Percentiles rank a stretch among this genome's conserved stretches.
Conservation (phyloP, 2,113 vertebrate genomes). For the Morone chrysops region DNA sequence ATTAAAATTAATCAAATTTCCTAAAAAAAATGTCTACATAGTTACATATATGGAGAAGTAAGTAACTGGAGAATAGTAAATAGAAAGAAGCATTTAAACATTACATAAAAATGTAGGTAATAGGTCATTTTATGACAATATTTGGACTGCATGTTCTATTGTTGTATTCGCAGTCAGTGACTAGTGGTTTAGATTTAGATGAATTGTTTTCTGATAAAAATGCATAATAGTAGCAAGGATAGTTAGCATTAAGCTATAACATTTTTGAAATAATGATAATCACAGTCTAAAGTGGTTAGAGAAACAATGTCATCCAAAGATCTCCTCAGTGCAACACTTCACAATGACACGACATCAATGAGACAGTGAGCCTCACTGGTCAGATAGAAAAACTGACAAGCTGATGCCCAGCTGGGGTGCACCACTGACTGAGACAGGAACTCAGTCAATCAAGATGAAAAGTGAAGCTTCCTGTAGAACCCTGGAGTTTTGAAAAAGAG, state of each 20-base stretch:
- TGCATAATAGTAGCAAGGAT: background rate
- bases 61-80: background rate
- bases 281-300: slow-evolving; percentile 1
- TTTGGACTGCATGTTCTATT: background rate
- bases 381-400: slow-evolving; percentile 14
- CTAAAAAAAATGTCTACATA: background rate
- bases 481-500: slow-evolving; percentile 19
- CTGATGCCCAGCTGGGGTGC: slow-evolving; percentile 24
- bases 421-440: slow-evolving; percentile 25
- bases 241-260: background rate
- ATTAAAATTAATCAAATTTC: background rate
- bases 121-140: background rate
- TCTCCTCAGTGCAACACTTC: background rate
- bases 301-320: background rate
- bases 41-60: background rate
- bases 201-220: background rate
- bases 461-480: slow-evolving; percentile 39
- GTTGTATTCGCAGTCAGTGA: background rate
- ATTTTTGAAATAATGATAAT: background rate
- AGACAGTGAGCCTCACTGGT: slow-evolving; percentile 4
- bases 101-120: background rate
- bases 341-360: slow-evolving; percentile 16
- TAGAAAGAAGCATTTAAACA: background rate
- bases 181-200: background rate
- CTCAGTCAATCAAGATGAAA: slow-evolving; percentile 45